Conservation (phyloP, 1,140 invertebrate genomes). For the Leptopilina boulardi region DNA sequence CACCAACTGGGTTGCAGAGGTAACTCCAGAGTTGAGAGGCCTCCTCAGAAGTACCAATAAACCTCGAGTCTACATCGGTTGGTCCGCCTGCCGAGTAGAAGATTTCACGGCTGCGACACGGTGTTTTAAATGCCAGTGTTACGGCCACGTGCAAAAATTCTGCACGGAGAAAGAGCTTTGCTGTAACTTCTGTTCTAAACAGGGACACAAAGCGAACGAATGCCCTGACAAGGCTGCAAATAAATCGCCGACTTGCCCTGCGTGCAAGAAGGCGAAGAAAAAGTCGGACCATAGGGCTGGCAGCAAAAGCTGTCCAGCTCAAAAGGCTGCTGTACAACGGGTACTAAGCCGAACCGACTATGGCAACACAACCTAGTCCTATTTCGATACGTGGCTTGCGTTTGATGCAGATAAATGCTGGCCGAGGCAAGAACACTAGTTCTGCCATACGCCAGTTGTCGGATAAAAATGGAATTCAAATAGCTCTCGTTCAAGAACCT, state of each 20-base stretch:
- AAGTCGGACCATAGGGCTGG: background rate
- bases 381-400: no score
- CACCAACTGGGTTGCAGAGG: slow-evolving; percentile 40
- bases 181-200: no score
- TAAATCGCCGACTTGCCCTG: slow-evolving; percentile 31
- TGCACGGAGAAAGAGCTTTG: no score
- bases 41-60: background rate
- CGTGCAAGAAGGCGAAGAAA: slow-evolving; percentile 26
- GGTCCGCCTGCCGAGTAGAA: slow-evolving; percentile 20
- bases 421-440: no score
- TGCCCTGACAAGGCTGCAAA: slow-evolving; percentile 39
- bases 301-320: no score
- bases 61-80: slow-evolving; percentile 39
- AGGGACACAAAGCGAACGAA: slow-evolving; percentile 40
- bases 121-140: slow-evolving; percentile 52
- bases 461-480: no score
- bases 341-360: no score
- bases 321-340: no score
- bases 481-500: no score
- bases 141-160: slow-evolving; percentile 49
- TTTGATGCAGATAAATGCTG: no score
- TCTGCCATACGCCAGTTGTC: no score
- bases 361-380: no score
- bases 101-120: slow-evolving; percentile 40
- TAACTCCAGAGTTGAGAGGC: background rate